phyloP scores from a whole-genome alignment of 53 echinoderm and acorn worm species.

The Hippasteria phrygiana region DNA sequence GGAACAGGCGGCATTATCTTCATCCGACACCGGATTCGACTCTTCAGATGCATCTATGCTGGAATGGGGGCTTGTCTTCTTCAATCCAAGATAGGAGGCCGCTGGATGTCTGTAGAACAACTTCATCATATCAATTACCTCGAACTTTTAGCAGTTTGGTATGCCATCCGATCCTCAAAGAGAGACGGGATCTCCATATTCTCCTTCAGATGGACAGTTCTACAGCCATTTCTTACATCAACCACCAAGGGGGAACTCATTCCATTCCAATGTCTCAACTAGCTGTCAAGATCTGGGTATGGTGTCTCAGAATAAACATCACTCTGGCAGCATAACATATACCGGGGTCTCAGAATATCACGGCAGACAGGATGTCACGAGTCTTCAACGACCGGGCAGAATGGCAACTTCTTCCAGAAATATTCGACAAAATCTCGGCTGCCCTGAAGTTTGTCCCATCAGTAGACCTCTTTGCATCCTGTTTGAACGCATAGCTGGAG shows the following conservation, averaged over 20 bases:
- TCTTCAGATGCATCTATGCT: neutral
- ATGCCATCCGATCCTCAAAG: neutral
- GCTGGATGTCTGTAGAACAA: neutral
- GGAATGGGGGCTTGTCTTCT: conserved; percentile 13
- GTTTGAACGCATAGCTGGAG: neutral
- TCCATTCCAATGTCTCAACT: neutral
- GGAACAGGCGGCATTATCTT: conserved; percentile 7
- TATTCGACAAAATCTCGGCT: neutral
- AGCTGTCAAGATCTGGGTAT: conserved; percentile 5
- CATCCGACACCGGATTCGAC: neutral
- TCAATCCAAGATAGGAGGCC: neutral
- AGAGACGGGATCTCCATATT: neutral
- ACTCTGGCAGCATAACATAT: conserved; percentile 1
- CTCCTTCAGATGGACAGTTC: conserved; percentile 27
- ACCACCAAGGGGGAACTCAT: neutral
- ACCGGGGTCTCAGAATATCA: conserved; percentile 11
- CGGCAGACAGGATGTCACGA: conserved; percentile 7
- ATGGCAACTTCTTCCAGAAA: neutral
- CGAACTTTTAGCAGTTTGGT: conserved; percentile 11
- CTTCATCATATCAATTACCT: conserved; percentile 5
- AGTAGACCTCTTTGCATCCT: conserved; percentile 12
- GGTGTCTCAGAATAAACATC: conserved; percentile 2
- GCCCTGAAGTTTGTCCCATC: neutral
- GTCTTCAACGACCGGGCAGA: neutral
- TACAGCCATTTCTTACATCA: conserved; percentile 9